Percentiles rank a stretch among this genome's conserved stretches.
Evolutionary conservation across 2,797 vertebrate genomes (phyloP).

Genomic region (Sebastes diaconus): DNA sequence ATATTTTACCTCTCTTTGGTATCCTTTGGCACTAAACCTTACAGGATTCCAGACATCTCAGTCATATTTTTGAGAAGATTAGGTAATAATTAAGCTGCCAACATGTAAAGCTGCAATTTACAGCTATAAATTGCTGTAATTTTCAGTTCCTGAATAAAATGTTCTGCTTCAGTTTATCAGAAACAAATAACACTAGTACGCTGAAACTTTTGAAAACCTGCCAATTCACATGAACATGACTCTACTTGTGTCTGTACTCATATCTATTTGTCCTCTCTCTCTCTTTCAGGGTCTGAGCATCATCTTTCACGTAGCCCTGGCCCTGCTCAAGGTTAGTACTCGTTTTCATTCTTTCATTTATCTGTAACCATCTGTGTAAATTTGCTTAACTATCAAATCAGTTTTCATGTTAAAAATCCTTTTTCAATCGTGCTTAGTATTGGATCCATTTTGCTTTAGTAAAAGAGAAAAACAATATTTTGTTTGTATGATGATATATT

Average conservation of each 20-base stretch:
- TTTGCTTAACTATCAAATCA: background rate
- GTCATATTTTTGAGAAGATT: background rate
- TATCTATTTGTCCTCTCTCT: background rate
- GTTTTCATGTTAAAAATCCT: background rate
- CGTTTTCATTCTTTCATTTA: background rate
- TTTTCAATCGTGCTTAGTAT: background rate
- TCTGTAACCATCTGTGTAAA: background rate
- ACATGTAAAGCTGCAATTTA: background rate
- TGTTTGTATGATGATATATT: background rate
- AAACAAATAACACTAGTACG: background rate
- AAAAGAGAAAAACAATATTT: background rate
- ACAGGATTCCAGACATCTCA: background rate
- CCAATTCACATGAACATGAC: background rate
- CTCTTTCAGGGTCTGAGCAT: constrained; percentile 90
- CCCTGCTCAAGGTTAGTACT: constrained; percentile 92
- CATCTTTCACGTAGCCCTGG: constrained; percentile 98
- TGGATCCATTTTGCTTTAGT: background rate
- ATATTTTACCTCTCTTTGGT: too few species aligned
- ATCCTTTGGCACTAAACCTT: too few species aligned
- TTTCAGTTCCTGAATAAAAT: background rate
- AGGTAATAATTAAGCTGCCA: background rate
- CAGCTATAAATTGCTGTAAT: background rate
- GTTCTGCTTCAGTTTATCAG: background rate
- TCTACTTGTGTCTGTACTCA: background rate
- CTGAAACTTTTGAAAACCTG: background rate